Evolutionary conservation across 1,140 invertebrate genomes (phyloP), one percentile per base, ranked within the genome.

Genomic region (Pararge aegeria): DNA sequence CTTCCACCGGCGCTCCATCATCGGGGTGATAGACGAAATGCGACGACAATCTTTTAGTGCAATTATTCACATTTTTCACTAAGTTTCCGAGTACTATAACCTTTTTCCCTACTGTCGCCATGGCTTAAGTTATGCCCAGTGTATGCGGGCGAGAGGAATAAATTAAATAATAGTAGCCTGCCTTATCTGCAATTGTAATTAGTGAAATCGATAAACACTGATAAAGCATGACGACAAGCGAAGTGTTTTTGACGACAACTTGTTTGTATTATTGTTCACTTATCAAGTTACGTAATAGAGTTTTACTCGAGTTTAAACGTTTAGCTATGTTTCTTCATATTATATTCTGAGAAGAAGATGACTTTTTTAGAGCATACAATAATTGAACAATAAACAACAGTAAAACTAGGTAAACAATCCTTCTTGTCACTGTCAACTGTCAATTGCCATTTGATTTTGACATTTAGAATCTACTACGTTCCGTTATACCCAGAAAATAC

Each of bases 181-280:
- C 80, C 73, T 87, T 87, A 87, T 87, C 84, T 84, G 63, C 72
- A 83, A 83, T 84, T 79, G 52, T 82, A 87, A 87, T 84, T 81
- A 84, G 70, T 54, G 70, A 49, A 54, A 46, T 49, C 64, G 68
- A 72, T 73, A 73, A 73, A 53, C 57, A 38, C 34, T 62, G 71
- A 74, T 73, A 75, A 67, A 37, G 62, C 30, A 68, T 67, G 72
- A 73, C 61, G 66, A 66, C 64, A 55, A n/a, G n/a, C n/a, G 53
- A 55, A 63, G 55, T 57, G 53, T 24, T 37, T 55, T 52, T 46
- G 38, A 42, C 13, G 15, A 42, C 13, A 42, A 19, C 37, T 44
- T 34, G 46, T 55, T 61, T 19, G 52, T 55, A 58, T 50, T 15
- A 10, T 40, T 7, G 16, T 27, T 18, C 29, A 12, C 30, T 46